phyloP scores from a whole-genome alignment of 2,888 invertebrate genomes.

The Hyalella azteca region DNA sequence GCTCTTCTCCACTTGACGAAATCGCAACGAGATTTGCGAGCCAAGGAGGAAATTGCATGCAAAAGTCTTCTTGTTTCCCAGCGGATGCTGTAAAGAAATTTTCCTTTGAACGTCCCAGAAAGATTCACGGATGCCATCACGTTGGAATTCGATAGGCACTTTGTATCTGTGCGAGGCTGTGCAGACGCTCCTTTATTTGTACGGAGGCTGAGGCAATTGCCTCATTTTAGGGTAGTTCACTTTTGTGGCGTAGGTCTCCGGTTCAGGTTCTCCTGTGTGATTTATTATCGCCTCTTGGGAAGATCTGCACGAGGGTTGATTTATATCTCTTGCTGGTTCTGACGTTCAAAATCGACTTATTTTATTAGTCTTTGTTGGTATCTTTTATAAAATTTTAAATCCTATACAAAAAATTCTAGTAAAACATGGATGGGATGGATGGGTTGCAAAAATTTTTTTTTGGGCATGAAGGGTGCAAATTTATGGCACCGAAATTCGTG shows the following conservation, averaged over 20 bases:
- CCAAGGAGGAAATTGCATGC: neutral
- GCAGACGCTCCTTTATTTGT: conserved; percentile 10
- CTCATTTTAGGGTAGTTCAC: conserved; percentile 17
- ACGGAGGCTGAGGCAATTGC: neutral
- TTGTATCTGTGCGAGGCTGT: conserved; percentile 14
- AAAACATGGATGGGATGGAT: no score
- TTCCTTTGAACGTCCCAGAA: conserved; percentile 15
- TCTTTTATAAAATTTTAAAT: no score
- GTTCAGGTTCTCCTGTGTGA: conserved; percentile 28
- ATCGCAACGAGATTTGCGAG: neutral
- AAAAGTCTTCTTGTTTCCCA: neutral
- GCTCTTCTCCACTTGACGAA: no score
- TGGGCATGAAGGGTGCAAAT: no score
- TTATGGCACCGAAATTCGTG: no score
- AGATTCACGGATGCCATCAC: conserved; percentile 15
- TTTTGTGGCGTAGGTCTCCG: conserved; percentile 6
- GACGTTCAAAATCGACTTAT: neutral
- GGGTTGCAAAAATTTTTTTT: no score
- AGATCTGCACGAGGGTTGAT: conserved; percentile 13
- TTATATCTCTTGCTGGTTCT: conserved; percentile 6
- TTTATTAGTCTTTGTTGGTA: no score
- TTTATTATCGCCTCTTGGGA: conserved; percentile 17
- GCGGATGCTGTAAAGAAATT: neutral
- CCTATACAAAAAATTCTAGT: no score
- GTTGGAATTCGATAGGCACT: conserved; percentile 27